Evolutionary conservation across 2,888 invertebrate species (phyloP), one percentile per base, ranked within the genome.

Genomic region (Crocallis elinguaria): DNA sequence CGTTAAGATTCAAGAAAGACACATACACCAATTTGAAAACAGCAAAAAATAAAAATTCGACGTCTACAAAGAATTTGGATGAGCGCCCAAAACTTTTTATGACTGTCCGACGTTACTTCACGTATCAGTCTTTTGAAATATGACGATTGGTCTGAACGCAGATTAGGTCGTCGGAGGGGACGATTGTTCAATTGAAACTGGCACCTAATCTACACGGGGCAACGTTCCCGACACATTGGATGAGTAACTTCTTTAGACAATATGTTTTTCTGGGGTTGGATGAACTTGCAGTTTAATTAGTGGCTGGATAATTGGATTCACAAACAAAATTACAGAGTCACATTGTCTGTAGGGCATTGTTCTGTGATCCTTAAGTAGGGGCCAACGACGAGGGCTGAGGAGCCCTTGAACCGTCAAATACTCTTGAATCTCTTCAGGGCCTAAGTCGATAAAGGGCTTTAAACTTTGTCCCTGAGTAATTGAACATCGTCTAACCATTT

Each of bases 211-310:
- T 8, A 6, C 7, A 4, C 21, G 21, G 36, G 64, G 60, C 62
- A 66, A 57, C 11, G 68, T 27, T 50, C 64, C 39, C 30, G 50
- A 38, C 25, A 16, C 29, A 57, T 45, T 37, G 55, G 48, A 60
- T 69, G 73, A 71, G 51, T 62, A 57, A 61, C 25, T 50, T 44
- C 62, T 59, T 65, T 49, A 58, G 53, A 44, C 52, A 51, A 23
- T n/a, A 57, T 50, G 43, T 25, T 33, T 39, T 33, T 54, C 32
- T 19, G 53, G 41, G 59, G 56, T 62, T 39, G 35, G 36, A 51
- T 44, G 44, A 45, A 57, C 51, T 35, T 42, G 37, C 30, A 43
- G 17, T 42, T 16, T 59, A 59, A 66, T 70, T 64, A 64, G 62
- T 38, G 41, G 49, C 42, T 42, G 37, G 14, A 29, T 57, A 62